Conservation (phyloP, 2,113 vertebrate genomes). For the Lophura nycthemera region DNA sequence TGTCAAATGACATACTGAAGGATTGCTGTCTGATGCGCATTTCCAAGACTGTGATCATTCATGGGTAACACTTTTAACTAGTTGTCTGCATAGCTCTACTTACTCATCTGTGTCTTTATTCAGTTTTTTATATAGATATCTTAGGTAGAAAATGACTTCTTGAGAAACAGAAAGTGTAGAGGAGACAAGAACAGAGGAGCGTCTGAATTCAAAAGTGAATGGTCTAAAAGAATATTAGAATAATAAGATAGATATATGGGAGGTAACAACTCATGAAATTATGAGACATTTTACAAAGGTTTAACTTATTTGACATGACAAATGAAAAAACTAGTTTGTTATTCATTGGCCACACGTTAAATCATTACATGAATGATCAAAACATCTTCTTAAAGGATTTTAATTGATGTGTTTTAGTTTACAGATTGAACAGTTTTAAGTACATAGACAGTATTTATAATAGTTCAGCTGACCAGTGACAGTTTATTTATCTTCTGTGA, state of each 20-base stretch:
- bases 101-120: constrained; percentile 4
- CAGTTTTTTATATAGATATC: neutral
- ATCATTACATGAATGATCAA: neutral
- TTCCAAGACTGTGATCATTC: neutral
- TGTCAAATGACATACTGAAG: neutral
- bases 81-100: neutral
- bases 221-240: neutral
- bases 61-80: neutral
- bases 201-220: neutral
- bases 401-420: neutral
- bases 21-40: neutral
- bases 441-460: neutral
- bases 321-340: neutral
- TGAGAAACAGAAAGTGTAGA: neutral
- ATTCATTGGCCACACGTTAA: neutral
- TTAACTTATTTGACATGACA: neutral
- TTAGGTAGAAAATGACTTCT: neutral
- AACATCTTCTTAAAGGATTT: neutral
- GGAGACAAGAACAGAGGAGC: neutral
- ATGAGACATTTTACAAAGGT: neutral
- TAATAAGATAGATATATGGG: neutral
- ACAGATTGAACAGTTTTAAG: neutral
- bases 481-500: neutral
- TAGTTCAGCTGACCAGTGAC: neutral
- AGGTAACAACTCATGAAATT: neutral